Base-by-base conservation (phyloP, 1,140 invertebrate species). In the Drosophila willistoni region DNA sequence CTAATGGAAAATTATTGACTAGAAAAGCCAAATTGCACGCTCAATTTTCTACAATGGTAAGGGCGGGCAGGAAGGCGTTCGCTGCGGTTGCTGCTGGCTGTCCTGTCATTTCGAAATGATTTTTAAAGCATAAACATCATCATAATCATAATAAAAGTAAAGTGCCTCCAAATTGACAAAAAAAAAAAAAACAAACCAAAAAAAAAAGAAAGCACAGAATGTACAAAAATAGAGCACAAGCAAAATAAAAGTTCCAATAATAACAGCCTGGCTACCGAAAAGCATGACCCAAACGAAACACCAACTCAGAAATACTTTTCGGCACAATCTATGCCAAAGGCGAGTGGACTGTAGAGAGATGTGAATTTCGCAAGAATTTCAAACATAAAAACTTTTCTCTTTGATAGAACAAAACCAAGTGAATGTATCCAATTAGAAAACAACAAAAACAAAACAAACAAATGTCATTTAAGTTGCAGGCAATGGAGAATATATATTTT, bases 1-100 rank as follows among this genome's bases (percentile, higher is more conserved):
- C 82, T 85, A 81, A 81, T 85, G 82, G 82, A 86, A 86, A 86
- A 85, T 85, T 85, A 85, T 85, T 86, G 79, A 86, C 70, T 81
- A 79, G 71, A 86, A 79, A 79, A 87, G 71, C 83, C 75, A 82
- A 86, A 85, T 81, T 78, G 81, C 82, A 81, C 60, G 78, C 78
- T 85, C 82, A 85, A 85, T 85, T 86, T 85, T 85, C 36, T 62
- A 65, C 73, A 56, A 13, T 41, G 60, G 39, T 12, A 2, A 39
- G 29, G 60, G 60, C 17, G 60, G 22, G 72, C 36, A 10, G 33
- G 17, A 3, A 19, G 41, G 19, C 17, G 29, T n/a, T 44, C 44
- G 64, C 36, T 39, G 47, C 39, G 72, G 42, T 42, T 66, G 55
- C 73, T 70, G 67, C 77, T 74, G 17, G 60, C 71, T 77, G 68